phyloP scores from a whole-genome alignment of 2,888 invertebrate genomes.

The Leptopilina syphax region DNA sequence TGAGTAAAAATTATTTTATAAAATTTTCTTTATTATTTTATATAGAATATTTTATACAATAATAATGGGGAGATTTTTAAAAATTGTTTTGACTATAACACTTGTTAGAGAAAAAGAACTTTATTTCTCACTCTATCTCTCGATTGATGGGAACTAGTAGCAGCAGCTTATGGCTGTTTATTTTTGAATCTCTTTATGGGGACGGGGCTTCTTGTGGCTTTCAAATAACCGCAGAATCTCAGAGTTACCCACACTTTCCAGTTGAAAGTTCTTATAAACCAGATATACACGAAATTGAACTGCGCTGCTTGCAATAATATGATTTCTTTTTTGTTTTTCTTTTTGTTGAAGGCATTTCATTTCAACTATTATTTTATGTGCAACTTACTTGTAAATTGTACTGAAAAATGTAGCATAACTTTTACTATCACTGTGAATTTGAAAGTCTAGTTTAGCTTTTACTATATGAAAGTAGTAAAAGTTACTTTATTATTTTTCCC shows the following conservation, averaged over 20 bases:
- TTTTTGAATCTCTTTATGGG: slow-evolving; percentile 29
- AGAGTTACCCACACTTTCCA: slow-evolving; percentile 20
- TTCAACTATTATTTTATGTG: neutral
- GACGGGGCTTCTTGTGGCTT: slow-evolving; percentile 23
- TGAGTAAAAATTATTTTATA: no score
- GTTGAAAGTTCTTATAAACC: slow-evolving; percentile 3
- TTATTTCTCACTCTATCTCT: neutral
- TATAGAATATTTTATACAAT: no score
- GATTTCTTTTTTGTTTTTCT: neutral
- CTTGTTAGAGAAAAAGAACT: neutral
- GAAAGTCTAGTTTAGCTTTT: no score
- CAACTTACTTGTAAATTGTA: no score
- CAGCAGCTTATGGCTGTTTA: slow-evolving; percentile 21
- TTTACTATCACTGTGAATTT: no score
- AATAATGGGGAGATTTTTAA: neutral
- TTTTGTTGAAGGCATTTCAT: slow-evolving; percentile 10
- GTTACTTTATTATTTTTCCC: no score
- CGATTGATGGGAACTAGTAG: slow-evolving; percentile 5
- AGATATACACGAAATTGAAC: slow-evolving; percentile 24
- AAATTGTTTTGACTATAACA: neutral
- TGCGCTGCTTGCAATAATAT: slow-evolving; percentile 14
- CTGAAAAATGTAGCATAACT: no score
- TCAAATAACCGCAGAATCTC: slow-evolving; percentile 18
- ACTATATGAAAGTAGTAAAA: no score
- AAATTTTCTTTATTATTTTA: no score